Base-by-base conservation (phyloP, 2,797 vertebrate species). In the Decapterus maruadsi region DNA sequence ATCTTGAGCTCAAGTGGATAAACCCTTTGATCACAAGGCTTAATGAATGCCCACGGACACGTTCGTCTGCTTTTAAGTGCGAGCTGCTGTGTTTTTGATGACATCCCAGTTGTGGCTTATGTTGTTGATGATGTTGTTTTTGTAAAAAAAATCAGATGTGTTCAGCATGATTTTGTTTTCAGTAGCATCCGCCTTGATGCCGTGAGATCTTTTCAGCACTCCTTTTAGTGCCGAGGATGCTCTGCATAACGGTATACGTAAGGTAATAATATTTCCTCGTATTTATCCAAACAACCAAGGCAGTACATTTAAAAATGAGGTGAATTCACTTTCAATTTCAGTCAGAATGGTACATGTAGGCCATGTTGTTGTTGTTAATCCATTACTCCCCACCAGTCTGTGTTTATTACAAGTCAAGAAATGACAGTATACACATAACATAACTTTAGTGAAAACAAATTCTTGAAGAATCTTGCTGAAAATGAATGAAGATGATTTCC, bases 51-150 rank as follows among this genome's bases (percentile, higher is more conserved):
- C n/a, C 45, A 67, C 13, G 4, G 17, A 42, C 53, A 9, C 6
- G 9, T 53, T 56, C 9, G 34, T 36, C 34, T 36, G 38, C 26
- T 48, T n/a, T 10, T 8, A 48, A 55, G 13, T 50, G 9, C 68
- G 31, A 68, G 48, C 63, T 73, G 60, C 42, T 67, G 40, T 54
- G 19, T 71, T 63, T 64, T 45, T 53, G 11, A 20, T 13, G 12
- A 62, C 36, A 40, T 59, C 48, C 14, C 26, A 64, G 36, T 55
- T 65, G 50, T 63, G 51, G 60, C 17, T 68, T 68, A 36, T 36
- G 8, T 8, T 36, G 34, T 36, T 36, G 34, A 8, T 36, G 34
- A 8, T 36, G 34, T 36, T 36, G 57, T 54, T 19, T 8, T 20
- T 11, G 20, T 14, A 14, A 58, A 67, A 58, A 67, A 36, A 36